Evolutionary conservation across 2,113 vertebrate genomes (phyloP).

Genomic region (Tragelaphus strepsiceros): DNA sequence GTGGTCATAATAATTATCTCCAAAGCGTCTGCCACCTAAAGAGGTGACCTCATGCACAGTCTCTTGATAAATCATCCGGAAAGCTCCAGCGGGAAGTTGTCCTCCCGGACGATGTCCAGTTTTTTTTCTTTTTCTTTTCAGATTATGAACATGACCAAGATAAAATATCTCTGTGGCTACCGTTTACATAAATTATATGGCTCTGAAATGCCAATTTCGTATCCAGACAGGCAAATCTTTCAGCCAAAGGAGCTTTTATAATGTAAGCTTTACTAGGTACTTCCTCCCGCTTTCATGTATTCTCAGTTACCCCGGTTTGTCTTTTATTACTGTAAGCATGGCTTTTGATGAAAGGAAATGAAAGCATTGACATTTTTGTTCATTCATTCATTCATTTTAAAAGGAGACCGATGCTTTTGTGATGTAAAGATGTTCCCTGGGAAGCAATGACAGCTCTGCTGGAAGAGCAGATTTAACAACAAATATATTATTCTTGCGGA

Average conservation of each 20-base stretch:
- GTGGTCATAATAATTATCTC: not conserved
- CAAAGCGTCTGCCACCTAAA: slow-evolving; percentile 11
- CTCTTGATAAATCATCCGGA: slow-evolving; percentile 44
- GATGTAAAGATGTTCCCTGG: slow-evolving; percentile 70
- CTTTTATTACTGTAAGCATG: slow-evolving; percentile 64
- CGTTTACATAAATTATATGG: slow-evolving; percentile 54
- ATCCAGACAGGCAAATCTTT: slow-evolving; percentile 42
- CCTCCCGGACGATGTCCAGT: not conserved
- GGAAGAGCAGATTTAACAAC: slow-evolving; percentile 59
- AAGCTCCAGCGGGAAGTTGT: slow-evolving; percentile 3
- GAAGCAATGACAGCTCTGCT: slow-evolving; percentile 57
- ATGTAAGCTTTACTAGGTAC: slow-evolving; percentile 34
- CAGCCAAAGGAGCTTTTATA: slow-evolving; percentile 50
- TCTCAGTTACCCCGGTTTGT: slow-evolving; percentile 28
- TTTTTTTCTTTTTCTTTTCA: not conserved
- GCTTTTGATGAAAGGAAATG: slow-evolving; percentile 64
- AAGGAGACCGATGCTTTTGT: slow-evolving; percentile 69
- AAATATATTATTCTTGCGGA: slow-evolving; percentile 63
- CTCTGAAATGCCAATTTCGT: slow-evolving; percentile 57
- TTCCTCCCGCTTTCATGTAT: slow-evolving; percentile 37
- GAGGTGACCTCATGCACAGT: not conserved
- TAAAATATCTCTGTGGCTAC: slow-evolving; percentile 41
- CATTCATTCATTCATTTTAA: slow-evolving; percentile 63
- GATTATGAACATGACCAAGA: slow-evolving; percentile 34
- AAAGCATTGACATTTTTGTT: slow-evolving; percentile 60